A percentile compares a stretch with the other conserved stretches of the same genome.
These are phyloP conservation scores for Drosophila insularis DNA, from an alignment of 1,140 invertebrate genomes.

Conservation along the genomic window DNA sequence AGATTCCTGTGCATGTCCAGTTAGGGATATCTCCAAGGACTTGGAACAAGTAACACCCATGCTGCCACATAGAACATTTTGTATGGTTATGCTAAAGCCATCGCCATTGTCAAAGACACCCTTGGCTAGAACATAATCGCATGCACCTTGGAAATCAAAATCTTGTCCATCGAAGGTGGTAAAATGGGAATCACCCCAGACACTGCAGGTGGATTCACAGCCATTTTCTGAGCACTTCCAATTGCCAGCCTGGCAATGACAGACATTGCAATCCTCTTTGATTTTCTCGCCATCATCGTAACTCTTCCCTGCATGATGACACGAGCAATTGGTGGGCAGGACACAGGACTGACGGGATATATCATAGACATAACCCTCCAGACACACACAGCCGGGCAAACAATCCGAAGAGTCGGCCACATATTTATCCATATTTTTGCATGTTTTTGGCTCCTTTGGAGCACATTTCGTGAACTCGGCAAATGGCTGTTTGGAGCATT, in stretches of 20 bases:
- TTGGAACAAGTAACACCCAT: slow-evolving; percentile 94
- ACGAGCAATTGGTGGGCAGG: slow-evolving; percentile 88
- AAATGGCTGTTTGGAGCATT: slow-evolving; percentile 85
- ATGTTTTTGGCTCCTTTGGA: slow-evolving; percentile 89
- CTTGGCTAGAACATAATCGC: slow-evolving; percentile 92
- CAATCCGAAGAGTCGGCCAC: slow-evolving; percentile 85
- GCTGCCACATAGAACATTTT: slow-evolving; percentile 88
- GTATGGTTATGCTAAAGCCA: slow-evolving; percentile 88
- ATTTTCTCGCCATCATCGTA: slow-evolving; percentile 90
- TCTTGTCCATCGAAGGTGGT: slow-evolving; percentile 92
- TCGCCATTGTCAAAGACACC: slow-evolving; percentile 85
- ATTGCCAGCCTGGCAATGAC: slow-evolving; percentile 86
- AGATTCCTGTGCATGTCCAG: slow-evolving; percentile 84
- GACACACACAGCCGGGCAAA: slow-evolving; percentile 90
- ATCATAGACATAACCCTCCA: slow-evolving; percentile 89
- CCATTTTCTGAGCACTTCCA: slow-evolving; percentile 87
- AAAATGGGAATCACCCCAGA: slow-evolving; percentile 94
- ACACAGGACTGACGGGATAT: slow-evolving; percentile 87
- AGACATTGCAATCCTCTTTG: slow-evolving; percentile 92
- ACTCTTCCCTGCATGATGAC: slow-evolving; percentile 92
- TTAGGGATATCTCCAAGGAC: slow-evolving; percentile 85
- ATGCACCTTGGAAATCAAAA: slow-evolving; percentile 94
- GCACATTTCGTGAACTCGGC: slow-evolving; percentile 90
- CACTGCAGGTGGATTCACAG: slow-evolving; percentile 88
- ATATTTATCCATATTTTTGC: slow-evolving; percentile 90